A percentile compares a stretch with the other conserved stretches of the same genome.
These are phyloP conservation scores for Macrophya alboannulata DNA, from an alignment of 2,888 invertebrate genomes.

Conservation along the genomic window DNA sequence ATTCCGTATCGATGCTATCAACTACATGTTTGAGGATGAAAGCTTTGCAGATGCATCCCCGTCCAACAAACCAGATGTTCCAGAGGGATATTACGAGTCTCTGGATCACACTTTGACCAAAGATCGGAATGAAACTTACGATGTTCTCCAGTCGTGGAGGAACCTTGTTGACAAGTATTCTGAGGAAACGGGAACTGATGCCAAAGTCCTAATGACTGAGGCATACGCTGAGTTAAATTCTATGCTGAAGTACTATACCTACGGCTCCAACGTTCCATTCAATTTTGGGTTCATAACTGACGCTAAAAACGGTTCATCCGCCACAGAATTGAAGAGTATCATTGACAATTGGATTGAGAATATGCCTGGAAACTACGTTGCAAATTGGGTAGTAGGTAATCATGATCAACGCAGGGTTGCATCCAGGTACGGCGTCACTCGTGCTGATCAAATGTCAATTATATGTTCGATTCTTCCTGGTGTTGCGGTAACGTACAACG, in stretches of 20 bases:
- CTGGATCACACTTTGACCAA: conserved; percentile 76
- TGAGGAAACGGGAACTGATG: conserved; percentile 78
- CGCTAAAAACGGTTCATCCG: conserved; percentile 79
- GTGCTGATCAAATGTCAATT: conserved; percentile 83
- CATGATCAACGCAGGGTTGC: conserved; percentile 81
- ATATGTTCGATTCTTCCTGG: conserved; percentile 85
- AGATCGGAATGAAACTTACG: conserved; percentile 74
- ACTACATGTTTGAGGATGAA: conserved; percentile 72
- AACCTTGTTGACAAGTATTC: conserved; percentile 83
- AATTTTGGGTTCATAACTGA: conserved; percentile 84
- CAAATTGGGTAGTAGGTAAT: conserved; percentile 88
- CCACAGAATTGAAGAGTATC: conserved; percentile 80
- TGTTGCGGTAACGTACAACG: conserved; percentile 87
- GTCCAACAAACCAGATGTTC: conserved; percentile 66
- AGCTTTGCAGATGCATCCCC: conserved; percentile 70
- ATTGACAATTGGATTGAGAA: conserved; percentile 83
- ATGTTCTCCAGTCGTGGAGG: conserved; percentile 82
- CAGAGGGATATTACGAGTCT: conserved; percentile 69
- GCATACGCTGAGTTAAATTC: conserved; percentile 82
- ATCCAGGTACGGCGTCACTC: conserved; percentile 79
- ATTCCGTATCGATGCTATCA: conserved; percentile 82
- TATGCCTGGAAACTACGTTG: conserved; percentile 81
- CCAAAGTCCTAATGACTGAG: conserved; percentile 84
- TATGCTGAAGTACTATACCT: conserved; percentile 84
- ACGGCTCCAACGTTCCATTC: conserved; percentile 82